Base-by-base conservation (phyloP, 2,797 vertebrate species). In the Chrysocyon brachyurus region DNA sequence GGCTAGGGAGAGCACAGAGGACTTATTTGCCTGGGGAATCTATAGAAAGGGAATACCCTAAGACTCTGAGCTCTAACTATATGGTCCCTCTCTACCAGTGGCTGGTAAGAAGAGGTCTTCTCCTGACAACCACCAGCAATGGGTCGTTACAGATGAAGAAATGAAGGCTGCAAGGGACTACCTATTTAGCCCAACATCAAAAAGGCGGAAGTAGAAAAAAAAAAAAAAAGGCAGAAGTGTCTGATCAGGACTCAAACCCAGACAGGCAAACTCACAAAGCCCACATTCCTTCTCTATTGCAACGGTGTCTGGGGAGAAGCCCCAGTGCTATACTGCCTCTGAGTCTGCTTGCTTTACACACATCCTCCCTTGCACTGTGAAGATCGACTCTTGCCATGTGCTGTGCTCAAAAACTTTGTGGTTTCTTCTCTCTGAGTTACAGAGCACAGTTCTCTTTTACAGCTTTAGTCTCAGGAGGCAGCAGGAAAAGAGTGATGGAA, bases 341-440 rank as follows among this genome's bases (percentile, higher is more conserved):
- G 33, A 46, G 68, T 64, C 17, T 5, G 1, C 66, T 33, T 4
- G 0, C 66, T 33, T 2, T 6, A 9, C 1, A 0, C 0, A 2
- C 52, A 22, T 33, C 4, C 5, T 86, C 12, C 40, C 28, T 33
- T 28, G 40, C 0, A 2, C 56, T 1, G 0, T 10, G 54, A 40
- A 72, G 61, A 19, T 81, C 3, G 4, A 21, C 46, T 77, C 52
- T 63, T 19, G 12, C 33, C 31, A 6, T 6, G 14, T 3, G 9
- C n/a, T 28, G 6, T 8, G 7, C 4, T 52, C 40, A 15, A 22
- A 56, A 61, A 77, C 19, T 31, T n/a, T 61, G 61, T 46, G 49
- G 2, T 46, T 88, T 21, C 75, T 92, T 90, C 31, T 19, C 1
- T 56, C 15, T 52, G 33, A 86, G 83, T 78, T 56, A 83, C 5